Percentiles rank a stretch among this genome's conserved stretches.
These are phyloP conservation scores for Neosalanx taihuensis DNA, from an alignment of 2,797 vertebrate genomes.

Conservation along the genomic window DNA sequence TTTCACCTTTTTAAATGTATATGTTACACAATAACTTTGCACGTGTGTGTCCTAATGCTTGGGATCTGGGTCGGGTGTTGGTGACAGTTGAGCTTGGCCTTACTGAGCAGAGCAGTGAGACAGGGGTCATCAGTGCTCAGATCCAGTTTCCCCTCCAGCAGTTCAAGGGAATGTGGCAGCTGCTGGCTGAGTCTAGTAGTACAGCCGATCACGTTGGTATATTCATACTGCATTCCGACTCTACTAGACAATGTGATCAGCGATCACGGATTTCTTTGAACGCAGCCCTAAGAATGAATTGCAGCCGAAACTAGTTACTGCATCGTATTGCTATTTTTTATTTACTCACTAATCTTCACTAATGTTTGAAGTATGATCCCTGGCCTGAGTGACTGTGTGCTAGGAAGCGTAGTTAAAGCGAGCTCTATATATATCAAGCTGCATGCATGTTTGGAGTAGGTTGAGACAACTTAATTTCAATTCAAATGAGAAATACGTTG, in stretches of 20 bases:
- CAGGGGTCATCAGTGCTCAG: constrained; percentile 38
- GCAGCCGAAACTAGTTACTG: neutral
- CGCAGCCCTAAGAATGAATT: constrained; percentile 6
- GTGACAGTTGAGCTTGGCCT: constrained; percentile 2
- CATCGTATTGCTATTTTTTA: neutral
- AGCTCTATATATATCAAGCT: too few relatives aligned
- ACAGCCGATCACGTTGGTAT: constrained; percentile 21
- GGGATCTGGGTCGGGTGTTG: constrained; percentile 10
- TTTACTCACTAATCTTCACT: neutral
- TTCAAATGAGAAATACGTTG: too few relatives aligned
- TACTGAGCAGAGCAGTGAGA: neutral
- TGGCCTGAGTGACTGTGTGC: too few relatives aligned
- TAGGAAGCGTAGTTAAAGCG: too few relatives aligned
- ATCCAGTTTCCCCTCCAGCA: constrained; percentile 55
- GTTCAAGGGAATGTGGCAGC: constrained; percentile 55
- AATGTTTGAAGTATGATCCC: too few relatives aligned
- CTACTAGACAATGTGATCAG: neutral
- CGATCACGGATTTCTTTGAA: constrained; percentile 14
- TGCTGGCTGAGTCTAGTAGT: constrained; percentile 50
- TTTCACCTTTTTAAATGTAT: too few relatives aligned
- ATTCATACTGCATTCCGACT: constrained; percentile 32
- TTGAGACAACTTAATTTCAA: too few relatives aligned
- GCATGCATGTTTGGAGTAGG: too few relatives aligned
- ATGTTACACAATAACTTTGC: neutral
- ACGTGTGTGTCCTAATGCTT: neutral